These are phyloP conservation scores for Anas georgica DNA, from an alignment of 2,797 vertebrate genomes.

Conservation along the genomic window DNA sequence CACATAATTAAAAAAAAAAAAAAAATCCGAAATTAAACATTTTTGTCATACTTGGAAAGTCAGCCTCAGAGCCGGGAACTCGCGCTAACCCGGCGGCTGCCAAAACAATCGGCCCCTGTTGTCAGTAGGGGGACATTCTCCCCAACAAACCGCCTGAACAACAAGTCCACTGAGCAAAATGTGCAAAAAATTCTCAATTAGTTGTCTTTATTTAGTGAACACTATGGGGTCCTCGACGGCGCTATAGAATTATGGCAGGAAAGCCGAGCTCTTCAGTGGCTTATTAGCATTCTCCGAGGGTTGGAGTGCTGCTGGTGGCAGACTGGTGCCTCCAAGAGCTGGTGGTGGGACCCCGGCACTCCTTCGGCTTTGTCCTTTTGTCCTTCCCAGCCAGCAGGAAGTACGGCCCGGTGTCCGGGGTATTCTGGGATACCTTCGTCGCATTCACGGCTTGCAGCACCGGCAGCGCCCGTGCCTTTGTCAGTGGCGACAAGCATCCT, in stretches of 20 bases:
- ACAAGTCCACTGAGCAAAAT: slow-evolving; percentile 83
- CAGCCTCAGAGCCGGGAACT: slow-evolving; percentile 73
- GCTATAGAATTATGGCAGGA: slow-evolving; percentile 85
- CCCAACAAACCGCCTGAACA: slow-evolving; percentile 79
- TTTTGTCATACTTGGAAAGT: slow-evolving; percentile 86
- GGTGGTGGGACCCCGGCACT: slow-evolving; percentile 79
- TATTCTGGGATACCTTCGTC: slow-evolving; percentile 81
- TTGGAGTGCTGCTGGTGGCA: slow-evolving; percentile 79
- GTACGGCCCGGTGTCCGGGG: slow-evolving; percentile 72
- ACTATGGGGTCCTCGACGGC: slow-evolving; percentile 82
- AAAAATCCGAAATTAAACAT: slow-evolving; percentile 79
- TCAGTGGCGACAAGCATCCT: slow-evolving; percentile 25
- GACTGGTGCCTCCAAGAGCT: slow-evolving; percentile 81
- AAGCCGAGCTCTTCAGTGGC: slow-evolving; percentile 81
- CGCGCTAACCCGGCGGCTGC: slow-evolving; percentile 66
- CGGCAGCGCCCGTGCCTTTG: slow-evolving; percentile 44
- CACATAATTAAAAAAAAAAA: slow-evolving; percentile 71
- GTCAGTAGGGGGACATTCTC: slow-evolving; percentile 80
- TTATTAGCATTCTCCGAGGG: slow-evolving; percentile 85
- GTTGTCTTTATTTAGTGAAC: slow-evolving; percentile 87
- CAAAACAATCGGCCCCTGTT: slow-evolving; percentile 80
- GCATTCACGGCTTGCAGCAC: slow-evolving; percentile 64
- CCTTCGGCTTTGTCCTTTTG: slow-evolving; percentile 80
- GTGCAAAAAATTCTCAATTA: slow-evolving; percentile 88
- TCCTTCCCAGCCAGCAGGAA: slow-evolving; percentile 83